Conservation (phyloP, 1,140 invertebrate genomes). For the Drosophila pachea region DNA sequence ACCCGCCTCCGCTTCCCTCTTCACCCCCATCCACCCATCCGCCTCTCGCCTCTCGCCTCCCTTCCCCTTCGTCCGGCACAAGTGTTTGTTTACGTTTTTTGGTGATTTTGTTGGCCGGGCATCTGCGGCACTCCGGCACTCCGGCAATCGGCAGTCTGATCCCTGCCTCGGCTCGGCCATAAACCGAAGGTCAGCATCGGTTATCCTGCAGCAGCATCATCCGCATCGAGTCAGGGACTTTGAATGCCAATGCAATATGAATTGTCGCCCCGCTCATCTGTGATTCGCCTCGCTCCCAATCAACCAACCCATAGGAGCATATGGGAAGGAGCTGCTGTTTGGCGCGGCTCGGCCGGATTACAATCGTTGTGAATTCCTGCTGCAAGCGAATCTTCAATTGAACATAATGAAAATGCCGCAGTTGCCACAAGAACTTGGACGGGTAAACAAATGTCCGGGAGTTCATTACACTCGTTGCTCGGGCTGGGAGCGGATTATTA, state of each 20-base stretch:
- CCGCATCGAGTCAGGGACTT: slow-evolving; percentile 3
- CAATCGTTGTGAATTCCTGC: slow-evolving; percentile 32
- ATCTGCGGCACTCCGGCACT: background rate
- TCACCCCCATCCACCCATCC: background rate
- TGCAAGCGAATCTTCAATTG: slow-evolving; percentile 22
- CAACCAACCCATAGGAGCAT: background rate
- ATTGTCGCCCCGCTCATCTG: slow-evolving; percentile 14
- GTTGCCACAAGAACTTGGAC: too few species aligned
- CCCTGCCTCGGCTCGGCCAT: background rate
- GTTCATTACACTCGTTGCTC: too few species aligned
- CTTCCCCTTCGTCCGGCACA: slow-evolving; percentile 27
- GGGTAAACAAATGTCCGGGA: too few species aligned
- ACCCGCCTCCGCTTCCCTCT: background rate
- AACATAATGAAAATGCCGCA: slow-evolving; percentile 10
- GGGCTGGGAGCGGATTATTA: too few species aligned
- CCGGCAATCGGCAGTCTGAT: slow-evolving; percentile 7
- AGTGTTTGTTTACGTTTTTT: slow-evolving; percentile 76
- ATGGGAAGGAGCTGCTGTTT: too few species aligned
- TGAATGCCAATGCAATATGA: slow-evolving; percentile 37
- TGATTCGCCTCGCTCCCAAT: slow-evolving; percentile 2
- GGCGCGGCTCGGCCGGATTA: too few species aligned
- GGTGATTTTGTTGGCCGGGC: slow-evolving; percentile 21
- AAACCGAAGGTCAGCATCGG: slow-evolving; percentile 36
- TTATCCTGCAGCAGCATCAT: slow-evolving; percentile 3
- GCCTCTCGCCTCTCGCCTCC: too few species aligned